phyloP scores from a whole-genome alignment of 1,140 invertebrate species.

The Aphis gossypii region DNA sequence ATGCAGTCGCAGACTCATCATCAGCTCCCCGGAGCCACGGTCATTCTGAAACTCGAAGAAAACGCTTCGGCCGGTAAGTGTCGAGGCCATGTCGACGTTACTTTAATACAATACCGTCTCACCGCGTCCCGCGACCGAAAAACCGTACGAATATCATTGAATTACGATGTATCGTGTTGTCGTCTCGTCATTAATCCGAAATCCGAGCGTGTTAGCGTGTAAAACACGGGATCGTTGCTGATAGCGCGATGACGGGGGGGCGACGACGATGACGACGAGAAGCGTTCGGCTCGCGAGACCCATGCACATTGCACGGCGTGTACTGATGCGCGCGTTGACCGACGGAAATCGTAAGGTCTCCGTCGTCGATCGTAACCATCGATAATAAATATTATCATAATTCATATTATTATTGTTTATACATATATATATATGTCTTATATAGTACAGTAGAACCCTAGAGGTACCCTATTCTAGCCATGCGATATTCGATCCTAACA shows the following conservation, averaged over 20 bases:
- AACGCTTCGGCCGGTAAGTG: constrained; percentile 47
- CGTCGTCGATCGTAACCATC: not conserved
- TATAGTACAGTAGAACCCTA: not conserved
- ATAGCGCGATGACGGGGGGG: too few relatives aligned
- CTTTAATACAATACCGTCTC: not conserved
- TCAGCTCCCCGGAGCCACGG: constrained; percentile 63
- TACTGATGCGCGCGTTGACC: too few relatives aligned
- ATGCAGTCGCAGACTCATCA: constrained; percentile 65
- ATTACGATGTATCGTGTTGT: not conserved
- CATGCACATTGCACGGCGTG: not conserved
- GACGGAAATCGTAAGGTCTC: not conserved
- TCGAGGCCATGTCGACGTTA: not conserved
- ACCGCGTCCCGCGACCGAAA: not conserved
- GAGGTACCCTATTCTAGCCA: not conserved
- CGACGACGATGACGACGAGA: too few relatives aligned
- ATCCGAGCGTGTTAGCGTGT: not conserved
- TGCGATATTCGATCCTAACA: not conserved
- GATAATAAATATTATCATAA: not conserved
- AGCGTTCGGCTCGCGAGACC: too few relatives aligned
- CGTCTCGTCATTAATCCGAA: not conserved
- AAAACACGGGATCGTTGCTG: not conserved
- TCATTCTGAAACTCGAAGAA: constrained; percentile 50
- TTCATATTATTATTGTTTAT: too few relatives aligned
- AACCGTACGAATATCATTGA: not conserved
- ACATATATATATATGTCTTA: too few relatives aligned